Evolutionary conservation across 2,888 invertebrate species (phyloP).

Genomic region (Drosophila falleni): DNA sequence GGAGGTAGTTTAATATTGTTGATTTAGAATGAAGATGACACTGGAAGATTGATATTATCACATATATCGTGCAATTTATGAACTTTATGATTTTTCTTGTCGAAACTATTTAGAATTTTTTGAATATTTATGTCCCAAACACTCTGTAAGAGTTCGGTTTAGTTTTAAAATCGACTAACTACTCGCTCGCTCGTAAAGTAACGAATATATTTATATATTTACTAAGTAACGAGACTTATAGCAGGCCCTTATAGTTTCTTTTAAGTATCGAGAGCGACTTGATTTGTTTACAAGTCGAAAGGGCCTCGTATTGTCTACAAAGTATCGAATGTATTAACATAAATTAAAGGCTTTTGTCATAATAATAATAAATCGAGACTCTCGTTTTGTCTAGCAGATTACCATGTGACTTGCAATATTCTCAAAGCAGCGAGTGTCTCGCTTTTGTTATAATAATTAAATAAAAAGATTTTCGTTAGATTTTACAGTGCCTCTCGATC

Average conservation of each 20-base stretch:
- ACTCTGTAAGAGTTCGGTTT: neutral
- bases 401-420: no score
- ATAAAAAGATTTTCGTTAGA: neutral
- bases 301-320: no score
- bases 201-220: neutral
- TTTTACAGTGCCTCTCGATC: neutral
- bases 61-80: neutral
- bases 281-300: neutral
- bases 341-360: neutral
- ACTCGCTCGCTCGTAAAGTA: no score
- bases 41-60: neutral
- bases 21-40: neutral
- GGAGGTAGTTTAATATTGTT: conserved; percentile 34
- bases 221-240: neutral
- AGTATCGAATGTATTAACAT: neutral
- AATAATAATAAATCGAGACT: neutral
- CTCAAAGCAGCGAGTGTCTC: neutral
- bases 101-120: neutral
- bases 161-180: no score
- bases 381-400: neutral
- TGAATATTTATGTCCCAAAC: no score
- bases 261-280: neutral
- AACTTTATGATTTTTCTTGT: neutral
- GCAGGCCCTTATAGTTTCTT: neutral
- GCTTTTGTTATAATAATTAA: neutral